phyloP scores from a whole-genome alignment of 2,113 vertebrate genomes.

The Gila orcuttii region DNA sequence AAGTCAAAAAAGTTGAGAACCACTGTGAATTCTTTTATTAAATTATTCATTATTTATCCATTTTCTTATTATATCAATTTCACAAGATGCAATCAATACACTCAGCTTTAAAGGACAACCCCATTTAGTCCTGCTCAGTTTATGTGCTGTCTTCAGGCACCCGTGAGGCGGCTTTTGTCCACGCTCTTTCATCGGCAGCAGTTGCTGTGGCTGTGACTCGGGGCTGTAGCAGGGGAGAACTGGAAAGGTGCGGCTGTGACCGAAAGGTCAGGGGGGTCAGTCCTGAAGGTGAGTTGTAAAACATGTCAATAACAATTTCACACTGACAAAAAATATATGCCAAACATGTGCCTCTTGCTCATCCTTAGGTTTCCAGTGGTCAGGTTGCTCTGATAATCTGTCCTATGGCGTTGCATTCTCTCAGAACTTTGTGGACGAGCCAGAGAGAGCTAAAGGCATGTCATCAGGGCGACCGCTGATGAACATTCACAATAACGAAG shows the following conservation, averaged over 20 bases:
- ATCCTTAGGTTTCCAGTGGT: conserved; percentile 80
- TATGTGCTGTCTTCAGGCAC: conserved; percentile 68
- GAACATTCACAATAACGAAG: conserved; percentile 80
- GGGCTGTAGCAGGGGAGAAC: conserved; percentile 78
- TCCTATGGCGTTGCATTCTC: conserved; percentile 79
- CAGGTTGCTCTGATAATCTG: conserved; percentile 81
- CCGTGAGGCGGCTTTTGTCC: conserved; percentile 75
- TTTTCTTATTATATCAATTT: background rate
- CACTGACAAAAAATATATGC: background rate
- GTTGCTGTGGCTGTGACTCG: conserved; percentile 77
- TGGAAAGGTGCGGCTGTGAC: conserved; percentile 80
- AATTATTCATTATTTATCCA: background rate
- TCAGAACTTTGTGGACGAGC: conserved; percentile 79
- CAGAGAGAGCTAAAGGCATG: conserved; percentile 70
- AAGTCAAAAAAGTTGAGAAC: background rate
- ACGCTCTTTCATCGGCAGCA: conserved; percentile 69
- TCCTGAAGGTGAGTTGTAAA: conserved; percentile 72
- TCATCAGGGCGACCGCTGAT: conserved; percentile 74
- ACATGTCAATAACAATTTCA: background rate
- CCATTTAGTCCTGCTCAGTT: background rate
- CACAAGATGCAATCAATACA: background rate
- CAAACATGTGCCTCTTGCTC: background rate
- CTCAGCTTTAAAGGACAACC: background rate
- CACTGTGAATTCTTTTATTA: background rate
- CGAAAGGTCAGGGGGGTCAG: conserved; percentile 76